Percentiles rank a stretch among this genome's conserved stretches.
Evolutionary conservation across 2,888 invertebrate genomes (phyloP).

Genomic region (Dynastes maya): DNA sequence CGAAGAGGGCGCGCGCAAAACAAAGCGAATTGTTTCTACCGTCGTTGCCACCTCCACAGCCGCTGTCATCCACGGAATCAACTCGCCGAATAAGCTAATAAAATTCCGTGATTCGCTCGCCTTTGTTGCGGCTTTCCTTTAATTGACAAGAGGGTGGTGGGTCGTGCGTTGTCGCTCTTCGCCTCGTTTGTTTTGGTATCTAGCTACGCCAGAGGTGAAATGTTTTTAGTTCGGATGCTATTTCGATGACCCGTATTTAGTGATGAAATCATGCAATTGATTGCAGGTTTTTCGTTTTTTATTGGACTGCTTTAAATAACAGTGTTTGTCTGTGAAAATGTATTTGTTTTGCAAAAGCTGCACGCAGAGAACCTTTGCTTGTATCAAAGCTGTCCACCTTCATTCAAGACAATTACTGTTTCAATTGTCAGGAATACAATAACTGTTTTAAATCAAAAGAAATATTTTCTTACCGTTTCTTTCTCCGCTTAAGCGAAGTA

Average conservation of each 20-base stretch:
- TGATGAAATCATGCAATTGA: constrained; percentile 10
- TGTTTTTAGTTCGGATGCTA: not conserved
- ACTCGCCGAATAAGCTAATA: constrained; percentile 31
- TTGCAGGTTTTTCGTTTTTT: not conserved
- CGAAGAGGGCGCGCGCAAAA: constrained; percentile 8
- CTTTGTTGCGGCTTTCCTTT: constrained; percentile 32
- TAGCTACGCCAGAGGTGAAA: not conserved
- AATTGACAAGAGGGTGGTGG: constrained; percentile 20
- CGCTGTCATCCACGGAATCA: constrained; percentile 14
- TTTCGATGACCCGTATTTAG: not conserved
- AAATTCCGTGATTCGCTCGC: constrained; percentile 33
- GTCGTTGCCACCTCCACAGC: no score
- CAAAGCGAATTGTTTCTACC: constrained; percentile 36
- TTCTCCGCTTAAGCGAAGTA: no score
- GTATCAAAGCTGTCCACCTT: no score
- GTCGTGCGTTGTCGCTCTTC: not conserved
- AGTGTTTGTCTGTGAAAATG: no score
- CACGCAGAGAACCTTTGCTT: no score
- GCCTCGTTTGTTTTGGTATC: not conserved
- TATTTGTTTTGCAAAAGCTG: no score
- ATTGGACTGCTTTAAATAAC: no score
- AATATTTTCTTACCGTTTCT: no score
- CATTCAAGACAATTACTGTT: no score
- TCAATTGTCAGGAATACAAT: no score
- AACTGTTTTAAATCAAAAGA: no score